Percentiles rank a stretch among this genome's conserved stretches.
These are phyloP conservation scores for Eupristina koningsbergeri DNA, from an alignment of 1,140 invertebrate genomes.

Conservation along the genomic window DNA sequence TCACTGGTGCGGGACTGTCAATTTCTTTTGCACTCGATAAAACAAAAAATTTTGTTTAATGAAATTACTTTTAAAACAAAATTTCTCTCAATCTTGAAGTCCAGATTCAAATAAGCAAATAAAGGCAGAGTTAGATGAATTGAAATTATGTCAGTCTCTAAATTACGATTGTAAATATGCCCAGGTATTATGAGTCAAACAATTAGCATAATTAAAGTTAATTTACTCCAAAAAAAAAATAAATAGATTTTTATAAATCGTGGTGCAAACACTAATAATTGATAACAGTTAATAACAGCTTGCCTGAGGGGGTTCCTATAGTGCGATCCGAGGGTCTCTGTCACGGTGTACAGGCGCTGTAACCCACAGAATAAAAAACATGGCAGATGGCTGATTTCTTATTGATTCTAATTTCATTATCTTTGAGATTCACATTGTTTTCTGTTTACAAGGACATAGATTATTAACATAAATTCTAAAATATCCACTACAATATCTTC, in stretches of 20 bases:
- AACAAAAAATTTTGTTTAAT: neutral
- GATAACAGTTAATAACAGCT: slow-evolving; percentile 77
- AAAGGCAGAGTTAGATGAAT: neutral
- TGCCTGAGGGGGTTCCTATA: slow-evolving; percentile 84
- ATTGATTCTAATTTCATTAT: too few species aligned
- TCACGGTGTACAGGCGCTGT: slow-evolving; percentile 79
- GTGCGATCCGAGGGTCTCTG: slow-evolving; percentile 66
- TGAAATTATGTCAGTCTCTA: slow-evolving; percentile 17
- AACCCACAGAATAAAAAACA: slow-evolving; percentile 75
- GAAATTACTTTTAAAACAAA: neutral
- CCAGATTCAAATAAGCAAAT: too few species aligned
- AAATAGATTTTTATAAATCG: neutral
- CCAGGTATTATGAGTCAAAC: slow-evolving; percentile 62
- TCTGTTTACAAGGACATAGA: too few species aligned
- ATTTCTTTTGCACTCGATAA: slow-evolving; percentile 4
- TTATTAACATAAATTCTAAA: too few species aligned
- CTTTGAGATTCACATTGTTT: too few species aligned
- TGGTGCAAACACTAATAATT: slow-evolving; percentile 63
- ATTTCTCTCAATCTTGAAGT: neutral
- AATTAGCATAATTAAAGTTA: slow-evolving; percentile 61
- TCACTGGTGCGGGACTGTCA: neutral
- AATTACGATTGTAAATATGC: neutral
- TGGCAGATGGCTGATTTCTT: slow-evolving; percentile 37
- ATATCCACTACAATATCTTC: too few species aligned
- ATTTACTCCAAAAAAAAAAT: slow-evolving; percentile 24